Percentiles rank a stretch among this genome's conserved stretches.
Evolutionary conservation across 2,113 vertebrate genomes (phyloP).

Genomic region (Dipodomys ordii): DNA sequence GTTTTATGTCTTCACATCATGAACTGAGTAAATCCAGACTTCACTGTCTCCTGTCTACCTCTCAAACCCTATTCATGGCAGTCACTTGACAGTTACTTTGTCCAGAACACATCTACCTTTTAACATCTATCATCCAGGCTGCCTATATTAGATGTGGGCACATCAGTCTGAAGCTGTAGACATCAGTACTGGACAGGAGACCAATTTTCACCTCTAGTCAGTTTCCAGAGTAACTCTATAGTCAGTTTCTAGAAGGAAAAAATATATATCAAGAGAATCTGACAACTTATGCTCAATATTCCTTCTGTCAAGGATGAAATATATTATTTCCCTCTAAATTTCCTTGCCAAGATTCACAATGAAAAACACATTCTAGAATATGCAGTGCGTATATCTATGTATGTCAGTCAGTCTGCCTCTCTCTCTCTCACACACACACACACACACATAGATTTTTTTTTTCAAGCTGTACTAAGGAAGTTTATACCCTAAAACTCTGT

Average conservation of each 20-base stretch:
- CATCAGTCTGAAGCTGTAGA: constrained; percentile 42
- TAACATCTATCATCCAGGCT: constrained; percentile 23
- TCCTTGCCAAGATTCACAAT: constrained; percentile 51
- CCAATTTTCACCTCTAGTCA: constrained; percentile 68
- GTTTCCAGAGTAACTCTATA: constrained; percentile 36
- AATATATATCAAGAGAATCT: constrained; percentile 57
- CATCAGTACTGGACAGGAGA: constrained; percentile 57
- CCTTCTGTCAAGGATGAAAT: constrained; percentile 55
- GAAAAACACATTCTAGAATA: background rate
- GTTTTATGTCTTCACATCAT: constrained; percentile 47
- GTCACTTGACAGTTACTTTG: constrained; percentile 48
- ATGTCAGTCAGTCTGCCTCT: too few species aligned
- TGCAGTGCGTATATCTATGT: too few species aligned
- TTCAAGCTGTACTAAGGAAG: background rate
- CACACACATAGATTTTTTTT: background rate
- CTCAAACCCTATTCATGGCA: constrained; percentile 7
- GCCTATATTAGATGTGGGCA: constrained; percentile 17
- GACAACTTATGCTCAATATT: constrained; percentile 54
- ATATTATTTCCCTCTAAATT: constrained; percentile 61
- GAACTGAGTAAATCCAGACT: constrained; percentile 42
- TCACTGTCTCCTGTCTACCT: constrained; percentile 13
- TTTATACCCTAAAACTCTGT: too few species aligned
- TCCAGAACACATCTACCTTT: constrained; percentile 57
- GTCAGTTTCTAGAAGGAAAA: background rate
- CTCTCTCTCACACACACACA: background rate